Evolutionary conservation across 2,888 invertebrate species (phyloP).

Genomic region (Metopia argyrocephala): DNA sequence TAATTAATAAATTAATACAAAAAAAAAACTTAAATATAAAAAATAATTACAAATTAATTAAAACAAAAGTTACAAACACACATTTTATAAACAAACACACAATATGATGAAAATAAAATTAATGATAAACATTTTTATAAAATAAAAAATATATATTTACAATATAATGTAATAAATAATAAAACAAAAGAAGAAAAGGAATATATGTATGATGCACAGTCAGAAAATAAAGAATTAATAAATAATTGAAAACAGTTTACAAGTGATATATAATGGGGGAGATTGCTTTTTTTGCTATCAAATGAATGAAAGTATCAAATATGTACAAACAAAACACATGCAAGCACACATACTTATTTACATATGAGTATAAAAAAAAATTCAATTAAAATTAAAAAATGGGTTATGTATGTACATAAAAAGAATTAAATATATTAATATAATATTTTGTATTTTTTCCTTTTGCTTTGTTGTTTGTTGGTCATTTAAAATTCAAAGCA

Average conservation of each 20-base stretch:
- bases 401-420: conserved; percentile 13
- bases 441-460: conserved; percentile 61
- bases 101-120: conserved; percentile 16
- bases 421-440: conserved; percentile 56
- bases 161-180: conserved; percentile 25
- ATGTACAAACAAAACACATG: conserved; percentile 11
- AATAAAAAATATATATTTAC: conserved; percentile 31
- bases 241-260: conserved; percentile 55
- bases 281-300: no score
- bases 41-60: conserved; percentile 33
- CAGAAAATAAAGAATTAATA: conserved; percentile 47
- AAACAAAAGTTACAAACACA: conserved; percentile 42
- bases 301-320: conserved; percentile 26
- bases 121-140: neutral
- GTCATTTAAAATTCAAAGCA: conserved; percentile 54
- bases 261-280: conserved; percentile 18
- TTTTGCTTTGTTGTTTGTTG: neutral
- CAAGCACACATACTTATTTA: conserved; percentile 37
- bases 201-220: conserved; percentile 22
- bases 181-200: conserved; percentile 19
- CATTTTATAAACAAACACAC: conserved; percentile 46
- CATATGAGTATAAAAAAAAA: neutral
- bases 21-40: conserved; percentile 7
- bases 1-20: conserved; percentile 46
- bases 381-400: conserved; percentile 10